Base-by-base conservation (phyloP, 1,140 invertebrate species). In the Sarcophaga peregrina region DNA sequence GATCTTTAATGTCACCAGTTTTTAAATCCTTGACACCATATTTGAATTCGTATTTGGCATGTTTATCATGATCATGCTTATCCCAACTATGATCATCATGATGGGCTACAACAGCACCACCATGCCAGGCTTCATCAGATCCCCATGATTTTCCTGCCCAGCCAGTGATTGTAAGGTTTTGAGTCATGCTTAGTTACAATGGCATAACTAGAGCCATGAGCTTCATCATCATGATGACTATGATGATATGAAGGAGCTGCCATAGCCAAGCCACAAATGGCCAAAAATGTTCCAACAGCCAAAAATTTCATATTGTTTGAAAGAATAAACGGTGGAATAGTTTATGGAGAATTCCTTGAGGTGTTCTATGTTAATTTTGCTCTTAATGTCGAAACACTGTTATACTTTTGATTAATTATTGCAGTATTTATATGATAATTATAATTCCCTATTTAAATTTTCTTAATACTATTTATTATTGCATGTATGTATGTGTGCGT, bases 1-100 rank as follows among this genome's bases (percentile, higher is more conserved):
- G 90, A 82, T 83, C 88, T 85, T 92, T 92, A 25, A 86, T 84
- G 86, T 92, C 91, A 1, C 92, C 91, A 85, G 89, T 92, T 13
- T 83, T 76, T 50, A 37, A 17, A 68, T 83, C 82, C 76, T 83
- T 80, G 9, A 83, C 82, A 37, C 82, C 82, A 74, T 83, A 83
- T 7, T 72, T 20, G 50, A 80, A 83, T 37, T 62, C 46, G 68
- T 83, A 83, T 80, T 83, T 80, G 20, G 76, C 75, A 92, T 80
- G 86, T 81, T 92, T 89, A 46, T 85, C 76, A 90, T 58, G 92
- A 92, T 20, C 90, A 91, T 78, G 92, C 5, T 80, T 52, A 89
- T 78, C 58, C 11, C 72, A 9, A 54, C 17, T n/a, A 8, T 74
- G n/a, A 13, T 45, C 72, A 52, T 58, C 11, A 50, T 73, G 54